phyloP scores from a whole-genome alignment of 2,797 vertebrate genomes.

The Heterohyrax brucei region DNA sequence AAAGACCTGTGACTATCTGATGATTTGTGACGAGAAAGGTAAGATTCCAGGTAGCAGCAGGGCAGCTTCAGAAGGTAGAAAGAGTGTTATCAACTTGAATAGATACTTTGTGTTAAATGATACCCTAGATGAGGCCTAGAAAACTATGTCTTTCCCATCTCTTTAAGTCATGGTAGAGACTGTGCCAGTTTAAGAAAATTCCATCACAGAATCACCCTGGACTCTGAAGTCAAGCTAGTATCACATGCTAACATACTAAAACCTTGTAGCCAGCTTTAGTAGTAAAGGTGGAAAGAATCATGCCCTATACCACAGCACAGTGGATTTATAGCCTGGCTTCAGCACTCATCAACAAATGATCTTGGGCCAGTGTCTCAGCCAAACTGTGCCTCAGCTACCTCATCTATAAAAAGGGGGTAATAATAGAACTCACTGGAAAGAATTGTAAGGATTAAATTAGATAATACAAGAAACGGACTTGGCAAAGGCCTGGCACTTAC shows the following conservation, averaged over 20 bases:
- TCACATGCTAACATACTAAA: background rate
- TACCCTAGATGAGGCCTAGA: background rate
- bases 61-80: background rate
- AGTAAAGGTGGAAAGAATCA: rapidly evolving
- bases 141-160: background rate
- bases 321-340: background rate
- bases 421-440: background rate
- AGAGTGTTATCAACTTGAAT: background rate
- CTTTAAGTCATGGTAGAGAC: background rate
- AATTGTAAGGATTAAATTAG: background rate
- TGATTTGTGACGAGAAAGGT: background rate
- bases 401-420: background rate
- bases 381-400: background rate
- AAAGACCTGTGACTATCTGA: background rate
- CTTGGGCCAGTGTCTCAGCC: background rate
- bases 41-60: background rate
- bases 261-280: background rate
- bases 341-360: background rate
- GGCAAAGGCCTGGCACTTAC: background rate
- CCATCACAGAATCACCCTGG: background rate
- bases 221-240: too few relatives aligned
- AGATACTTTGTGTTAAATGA: background rate
- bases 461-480: background rate
- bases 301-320: background rate
- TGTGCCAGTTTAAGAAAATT: too few relatives aligned